A percentile compares a stretch with the other conserved stretches of the same genome.
These are phyloP conservation scores for Centropus unirufus DNA, from an alignment of 2,113 vertebrate species.

Conservation along the genomic window DNA sequence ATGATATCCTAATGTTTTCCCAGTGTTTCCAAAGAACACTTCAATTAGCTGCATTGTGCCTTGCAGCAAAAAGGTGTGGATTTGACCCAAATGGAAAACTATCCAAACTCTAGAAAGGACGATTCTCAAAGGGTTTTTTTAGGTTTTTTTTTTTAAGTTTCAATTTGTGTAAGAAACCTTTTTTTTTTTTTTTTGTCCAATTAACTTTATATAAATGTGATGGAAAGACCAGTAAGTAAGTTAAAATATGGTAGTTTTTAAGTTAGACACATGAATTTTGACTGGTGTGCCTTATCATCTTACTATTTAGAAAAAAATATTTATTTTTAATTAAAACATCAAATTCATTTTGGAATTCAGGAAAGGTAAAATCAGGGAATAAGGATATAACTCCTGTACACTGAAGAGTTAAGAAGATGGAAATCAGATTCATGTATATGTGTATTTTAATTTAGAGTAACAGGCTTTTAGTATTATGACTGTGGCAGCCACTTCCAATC, in stretches of 20 bases:
- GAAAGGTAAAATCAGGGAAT: not conserved
- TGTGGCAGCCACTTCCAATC: not conserved
- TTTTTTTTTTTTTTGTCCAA: not conserved
- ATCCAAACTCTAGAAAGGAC: not conserved
- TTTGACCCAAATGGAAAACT: slow-evolving; percentile 38
- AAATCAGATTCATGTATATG: not conserved
- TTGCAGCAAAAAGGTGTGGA: slow-evolving; percentile 49
- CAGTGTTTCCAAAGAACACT: not conserved
- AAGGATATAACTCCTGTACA: not conserved
- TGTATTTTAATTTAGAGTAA: not conserved
- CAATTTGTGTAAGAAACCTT: not conserved
- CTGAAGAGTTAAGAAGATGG: not conserved
- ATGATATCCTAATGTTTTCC: slow-evolving; percentile 10
- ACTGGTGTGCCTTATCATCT: not conserved
- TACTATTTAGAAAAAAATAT: no score
- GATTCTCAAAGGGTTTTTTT: no score
- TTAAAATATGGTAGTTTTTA: not conserved
- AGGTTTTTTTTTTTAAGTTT: not conserved
- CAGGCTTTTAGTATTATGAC: not conserved
- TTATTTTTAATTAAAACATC: not conserved
- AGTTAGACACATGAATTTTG: not conserved
- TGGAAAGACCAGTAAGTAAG: not conserved
- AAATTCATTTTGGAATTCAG: not conserved
- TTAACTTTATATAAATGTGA: not conserved
- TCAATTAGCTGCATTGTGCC: not conserved